Evolutionary conservation across 2,888 invertebrate species (phyloP).

Genomic region (Drosophila maculinotata): DNA sequence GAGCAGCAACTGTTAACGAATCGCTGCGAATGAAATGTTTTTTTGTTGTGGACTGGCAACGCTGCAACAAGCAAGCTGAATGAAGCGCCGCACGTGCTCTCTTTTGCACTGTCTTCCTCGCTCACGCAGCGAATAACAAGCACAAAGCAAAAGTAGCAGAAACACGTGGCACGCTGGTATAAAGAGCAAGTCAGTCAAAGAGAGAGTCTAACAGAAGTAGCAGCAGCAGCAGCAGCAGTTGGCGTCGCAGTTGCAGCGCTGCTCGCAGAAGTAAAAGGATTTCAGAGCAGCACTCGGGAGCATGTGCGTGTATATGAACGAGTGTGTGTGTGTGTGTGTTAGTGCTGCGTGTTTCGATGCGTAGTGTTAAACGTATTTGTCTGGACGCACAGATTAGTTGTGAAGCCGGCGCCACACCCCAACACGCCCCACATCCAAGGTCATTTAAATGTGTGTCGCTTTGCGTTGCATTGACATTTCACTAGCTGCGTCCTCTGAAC

Average conservation of each 20-base stretch:
- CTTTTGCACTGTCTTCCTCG: conserved; percentile 1
- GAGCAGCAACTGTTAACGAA: conserved; percentile 3
- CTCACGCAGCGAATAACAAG: conserved; percentile 63
- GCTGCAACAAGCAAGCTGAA: conserved; percentile 19
- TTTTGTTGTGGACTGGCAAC: conserved; percentile 46
- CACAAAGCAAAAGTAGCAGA: conserved; percentile 57
- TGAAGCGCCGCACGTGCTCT: conserved; percentile 4
- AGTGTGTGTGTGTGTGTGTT: not conserved
- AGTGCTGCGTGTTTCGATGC: conserved; percentile 19
- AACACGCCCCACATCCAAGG: conserved; percentile 30
- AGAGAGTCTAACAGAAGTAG: conserved; percentile 23
- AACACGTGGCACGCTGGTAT: conserved; percentile 65
- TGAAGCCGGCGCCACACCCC: conserved; percentile 54
- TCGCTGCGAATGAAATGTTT: not conserved
- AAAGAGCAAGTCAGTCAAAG: conserved; percentile 54
- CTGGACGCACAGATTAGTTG: conserved; percentile 23
- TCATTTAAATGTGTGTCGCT: conserved; percentile 28
- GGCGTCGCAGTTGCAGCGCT: conserved; percentile 33
- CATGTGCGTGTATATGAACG: too few relatives aligned
- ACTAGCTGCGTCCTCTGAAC: conserved; percentile 32
- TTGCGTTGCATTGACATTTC: conserved; percentile 18
- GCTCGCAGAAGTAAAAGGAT: conserved; percentile 33
- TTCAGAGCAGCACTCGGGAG: conserved; percentile 9
- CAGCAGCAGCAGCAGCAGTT: conserved; percentile 1
- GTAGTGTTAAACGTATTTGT: conserved; percentile 34